Conservation (phyloP, 2,888 invertebrate genomes). For the Archaeoteleia sp. region DNA sequence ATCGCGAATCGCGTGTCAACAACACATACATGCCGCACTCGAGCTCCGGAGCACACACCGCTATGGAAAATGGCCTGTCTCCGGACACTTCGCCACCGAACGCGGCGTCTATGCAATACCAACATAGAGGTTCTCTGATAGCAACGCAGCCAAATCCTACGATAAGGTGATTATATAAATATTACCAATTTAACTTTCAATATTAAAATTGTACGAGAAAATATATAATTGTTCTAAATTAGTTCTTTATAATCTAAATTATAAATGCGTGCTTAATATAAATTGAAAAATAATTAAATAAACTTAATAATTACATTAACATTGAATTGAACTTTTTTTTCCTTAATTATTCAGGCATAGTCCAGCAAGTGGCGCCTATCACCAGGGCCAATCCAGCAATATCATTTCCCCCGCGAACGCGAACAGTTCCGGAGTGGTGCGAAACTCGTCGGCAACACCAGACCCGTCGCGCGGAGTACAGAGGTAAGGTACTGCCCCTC, state of each 20-base stretch:
- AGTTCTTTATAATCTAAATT: background rate
- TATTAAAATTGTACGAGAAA: background rate
- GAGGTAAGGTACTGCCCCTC: too few species aligned
- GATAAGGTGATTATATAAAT: conserved; percentile 69
- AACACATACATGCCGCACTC: conserved; percentile 70
- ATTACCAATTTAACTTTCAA: too few species aligned
- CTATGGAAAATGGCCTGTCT: conserved; percentile 77
- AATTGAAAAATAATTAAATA: too few species aligned
- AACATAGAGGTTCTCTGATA: conserved; percentile 70
- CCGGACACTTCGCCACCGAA: conserved; percentile 74
- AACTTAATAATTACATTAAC: too few species aligned
- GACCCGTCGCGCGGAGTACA: conserved; percentile 50
- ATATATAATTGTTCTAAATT: too few species aligned
- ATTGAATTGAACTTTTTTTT: too few species aligned
- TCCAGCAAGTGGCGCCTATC: conserved; percentile 69
- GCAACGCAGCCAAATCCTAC: conserved; percentile 74
- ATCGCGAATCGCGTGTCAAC: conserved; percentile 68
- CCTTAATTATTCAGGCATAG: conserved; percentile 67
- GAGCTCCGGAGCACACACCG: conserved; percentile 66
- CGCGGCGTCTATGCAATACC: conserved; percentile 69
- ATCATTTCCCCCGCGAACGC: conserved; percentile 69
- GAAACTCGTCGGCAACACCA: conserved; percentile 70
- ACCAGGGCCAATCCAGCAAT: conserved; percentile 70
- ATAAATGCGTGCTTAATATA: too few species aligned
- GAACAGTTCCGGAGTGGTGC: conserved; percentile 70